These are phyloP conservation scores for Siniperca scherzeri DNA, from an alignment of 2,797 vertebrate genomes.

Conservation along the genomic window DNA sequence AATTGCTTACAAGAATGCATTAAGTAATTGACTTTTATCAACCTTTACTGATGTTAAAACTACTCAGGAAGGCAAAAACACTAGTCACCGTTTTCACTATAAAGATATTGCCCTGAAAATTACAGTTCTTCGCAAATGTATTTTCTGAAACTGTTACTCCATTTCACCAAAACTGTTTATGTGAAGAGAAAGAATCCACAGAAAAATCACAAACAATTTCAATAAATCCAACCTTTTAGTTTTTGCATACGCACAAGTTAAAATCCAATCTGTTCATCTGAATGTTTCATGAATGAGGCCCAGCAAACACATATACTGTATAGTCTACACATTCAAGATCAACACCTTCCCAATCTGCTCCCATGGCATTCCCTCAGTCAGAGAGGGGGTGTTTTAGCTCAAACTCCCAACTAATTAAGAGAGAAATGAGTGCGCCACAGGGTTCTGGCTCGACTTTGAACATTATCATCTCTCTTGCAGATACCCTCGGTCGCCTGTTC, in stretches of 20 bases:
- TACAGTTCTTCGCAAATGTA: not conserved
- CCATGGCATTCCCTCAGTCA: slow-evolving; percentile 51
- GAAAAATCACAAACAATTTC: not conserved
- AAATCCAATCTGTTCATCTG: slow-evolving; percentile 8
- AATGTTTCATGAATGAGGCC: slow-evolving; percentile 24
- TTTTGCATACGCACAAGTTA: not conserved
- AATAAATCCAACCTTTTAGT: not conserved
- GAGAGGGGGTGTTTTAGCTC: slow-evolving; percentile 41
- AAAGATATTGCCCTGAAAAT: slow-evolving; percentile 5
- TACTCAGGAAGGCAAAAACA: slow-evolving; percentile 20
- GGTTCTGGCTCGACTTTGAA: slow-evolving; percentile 59
- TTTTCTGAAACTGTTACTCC: not conserved
- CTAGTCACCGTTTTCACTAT: slow-evolving; percentile 6
- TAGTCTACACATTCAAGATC: slow-evolving; percentile 23
- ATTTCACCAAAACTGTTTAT: not conserved
- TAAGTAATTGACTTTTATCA: slow-evolving; percentile 35
- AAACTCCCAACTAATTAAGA: slow-evolving; percentile 72
- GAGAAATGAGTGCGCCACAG: slow-evolving; percentile 56
- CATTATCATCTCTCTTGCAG: slow-evolving; percentile 69
- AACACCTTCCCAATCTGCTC: slow-evolving; percentile 44
- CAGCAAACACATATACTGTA: slow-evolving; percentile 22
- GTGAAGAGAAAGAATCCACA: not conserved
- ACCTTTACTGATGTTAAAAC: slow-evolving; percentile 1
- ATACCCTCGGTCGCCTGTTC: slow-evolving; percentile 49
- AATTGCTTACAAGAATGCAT: not conserved